phyloP scores from a whole-genome alignment of 2,797 vertebrate genomes.

The Anniella stebbinsi region DNA sequence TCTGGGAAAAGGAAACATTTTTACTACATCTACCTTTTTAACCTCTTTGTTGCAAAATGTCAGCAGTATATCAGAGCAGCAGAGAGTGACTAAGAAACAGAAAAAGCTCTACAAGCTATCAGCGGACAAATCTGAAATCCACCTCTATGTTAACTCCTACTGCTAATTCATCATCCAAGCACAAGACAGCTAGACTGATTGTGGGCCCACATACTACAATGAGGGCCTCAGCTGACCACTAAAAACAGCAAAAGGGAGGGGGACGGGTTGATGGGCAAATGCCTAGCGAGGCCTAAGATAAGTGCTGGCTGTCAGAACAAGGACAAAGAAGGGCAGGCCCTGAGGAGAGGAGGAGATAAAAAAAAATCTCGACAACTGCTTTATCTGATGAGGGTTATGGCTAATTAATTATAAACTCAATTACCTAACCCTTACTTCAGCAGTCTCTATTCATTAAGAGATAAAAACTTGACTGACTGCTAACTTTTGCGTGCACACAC shows the following conservation, averaged over 20 bases:
- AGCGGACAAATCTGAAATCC: conserved; percentile 81
- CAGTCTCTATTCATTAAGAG: conserved; percentile 94
- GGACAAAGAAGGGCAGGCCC: conserved; percentile 91
- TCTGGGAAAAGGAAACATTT: conserved; percentile 46
- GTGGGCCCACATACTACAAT: conserved; percentile 76
- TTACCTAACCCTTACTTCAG: conserved; percentile 97
- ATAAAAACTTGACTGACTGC: conserved; percentile 85
- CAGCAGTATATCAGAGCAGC: conserved; percentile 63
- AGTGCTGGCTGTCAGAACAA: conserved; percentile 87
- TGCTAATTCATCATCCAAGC: conserved; percentile 91
- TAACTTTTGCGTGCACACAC: conserved; percentile 75
- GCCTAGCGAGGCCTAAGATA: conserved; percentile 78
- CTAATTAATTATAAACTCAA: conserved; percentile 99
- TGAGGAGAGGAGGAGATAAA: conserved; percentile 84
- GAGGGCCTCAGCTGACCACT: conserved; percentile 74
- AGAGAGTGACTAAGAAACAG: conserved; percentile 66
- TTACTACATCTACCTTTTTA: conserved; percentile 74
- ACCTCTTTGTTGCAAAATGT: conserved; percentile 82
- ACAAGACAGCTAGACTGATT: conserved; percentile 78
- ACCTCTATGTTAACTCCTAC: conserved; percentile 78
- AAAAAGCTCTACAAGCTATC: conserved; percentile 79
- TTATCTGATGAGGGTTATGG: conserved; percentile 95
- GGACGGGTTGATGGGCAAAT: conserved; percentile 72
- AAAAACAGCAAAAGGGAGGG: conserved; percentile 62
- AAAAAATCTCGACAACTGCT: conserved; percentile 83